Conservation (phyloP, 2,888 invertebrate species). For the Brachypalpus laphriformis region DNA sequence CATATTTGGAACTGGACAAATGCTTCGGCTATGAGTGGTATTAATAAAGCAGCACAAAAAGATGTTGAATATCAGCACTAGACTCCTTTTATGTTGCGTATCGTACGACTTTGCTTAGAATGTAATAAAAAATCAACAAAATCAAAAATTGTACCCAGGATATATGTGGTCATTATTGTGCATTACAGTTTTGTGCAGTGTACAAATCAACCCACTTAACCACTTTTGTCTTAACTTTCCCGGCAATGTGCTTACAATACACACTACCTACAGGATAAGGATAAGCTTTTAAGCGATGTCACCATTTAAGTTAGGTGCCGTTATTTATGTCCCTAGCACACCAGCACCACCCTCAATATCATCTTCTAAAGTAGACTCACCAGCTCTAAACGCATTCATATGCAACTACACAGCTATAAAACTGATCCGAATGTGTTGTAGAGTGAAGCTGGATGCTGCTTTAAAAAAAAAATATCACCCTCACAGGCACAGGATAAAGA, state of each 20-base stretch:
- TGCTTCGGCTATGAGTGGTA: no score
- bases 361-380: slow-evolving; percentile 31
- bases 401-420: slow-evolving; percentile 67
- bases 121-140: no score
- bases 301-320: slow-evolving; percentile 63
- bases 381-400: slow-evolving; percentile 57
- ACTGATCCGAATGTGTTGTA: slow-evolving; percentile 38
- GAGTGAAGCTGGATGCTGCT: neutral
- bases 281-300: slow-evolving; percentile 67
- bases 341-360: slow-evolving; percentile 44
- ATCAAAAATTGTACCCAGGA: neutral
- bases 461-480: neutral
- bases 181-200: neutral
- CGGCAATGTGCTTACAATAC: slow-evolving; percentile 4
- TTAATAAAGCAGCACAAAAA: no score
- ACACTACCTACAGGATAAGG: slow-evolving; percentile 21
- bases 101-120: no score
- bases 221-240: neutral
- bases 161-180: neutral
- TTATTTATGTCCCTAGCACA: slow-evolving; percentile 53
- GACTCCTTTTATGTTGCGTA: no score
- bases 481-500: slow-evolving; percentile 32
- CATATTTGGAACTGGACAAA: no score
- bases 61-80: no score
- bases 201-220: neutral